Evolutionary conservation across 2,888 invertebrate genomes (phyloP).

Genomic region (Aradus depressus): DNA sequence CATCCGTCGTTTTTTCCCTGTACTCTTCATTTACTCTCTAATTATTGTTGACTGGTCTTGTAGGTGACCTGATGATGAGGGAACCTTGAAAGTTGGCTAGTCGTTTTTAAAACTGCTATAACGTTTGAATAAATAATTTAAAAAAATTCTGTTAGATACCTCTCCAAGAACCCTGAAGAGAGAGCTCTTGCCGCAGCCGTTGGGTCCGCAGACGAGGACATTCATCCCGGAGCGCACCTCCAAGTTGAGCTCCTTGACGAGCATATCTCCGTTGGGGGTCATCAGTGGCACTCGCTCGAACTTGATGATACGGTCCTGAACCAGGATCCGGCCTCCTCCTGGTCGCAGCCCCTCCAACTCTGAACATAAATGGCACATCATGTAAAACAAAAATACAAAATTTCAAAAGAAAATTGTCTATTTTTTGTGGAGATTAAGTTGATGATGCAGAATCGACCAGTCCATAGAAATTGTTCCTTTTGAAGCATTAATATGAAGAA

Average conservation of each 20-base stretch:
- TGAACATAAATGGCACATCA: constrained; percentile 31
- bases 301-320: constrained; percentile 76
- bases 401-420: background rate
- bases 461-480: background rate
- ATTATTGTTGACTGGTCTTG: no score
- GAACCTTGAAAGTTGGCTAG: no score
- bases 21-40: no score
- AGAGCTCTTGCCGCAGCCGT: constrained; percentile 96
- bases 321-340: constrained; percentile 66
- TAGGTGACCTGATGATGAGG: no score
- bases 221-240: constrained; percentile 93
- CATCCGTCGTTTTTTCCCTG: no score
- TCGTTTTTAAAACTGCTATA: no score
- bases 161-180: constrained; percentile 93
- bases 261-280: constrained; percentile 93
- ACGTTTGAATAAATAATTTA: no score
- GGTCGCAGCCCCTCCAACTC: constrained; percentile 43
- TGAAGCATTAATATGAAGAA: no score
- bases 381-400: constrained; percentile 6
- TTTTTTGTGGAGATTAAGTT: background rate
- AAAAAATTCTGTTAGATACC: no score
- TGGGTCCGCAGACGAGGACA: constrained; percentile 95
- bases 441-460: background rate
- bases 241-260: constrained; percentile 77
- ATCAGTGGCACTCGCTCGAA: constrained; percentile 90